Evolutionary conservation across 2,888 invertebrate species (phyloP).

Genomic region (Rutpela maculata): DNA sequence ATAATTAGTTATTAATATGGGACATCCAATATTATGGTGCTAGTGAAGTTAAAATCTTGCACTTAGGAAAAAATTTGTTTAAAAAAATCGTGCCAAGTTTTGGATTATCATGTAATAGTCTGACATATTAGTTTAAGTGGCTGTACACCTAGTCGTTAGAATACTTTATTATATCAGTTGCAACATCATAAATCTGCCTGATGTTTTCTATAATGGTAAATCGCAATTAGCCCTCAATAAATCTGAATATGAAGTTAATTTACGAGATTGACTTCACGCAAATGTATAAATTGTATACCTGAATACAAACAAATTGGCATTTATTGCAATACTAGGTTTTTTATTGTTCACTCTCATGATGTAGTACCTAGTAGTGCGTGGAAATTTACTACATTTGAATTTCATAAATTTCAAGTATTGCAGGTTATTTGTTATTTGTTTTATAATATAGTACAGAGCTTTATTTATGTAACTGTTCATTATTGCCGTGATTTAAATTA

Average conservation of each 20-base stretch:
- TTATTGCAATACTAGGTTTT: conserved; percentile 30
- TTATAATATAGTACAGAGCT: conserved; percentile 23
- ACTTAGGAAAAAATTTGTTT: no score
- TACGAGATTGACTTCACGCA: conserved; percentile 45
- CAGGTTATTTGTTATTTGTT: conserved; percentile 51
- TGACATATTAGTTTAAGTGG: background rate
- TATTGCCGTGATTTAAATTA: conserved; percentile 13
- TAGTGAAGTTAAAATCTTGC: no score
- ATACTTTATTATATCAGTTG: background rate
- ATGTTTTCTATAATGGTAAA: conserved; percentile 40
- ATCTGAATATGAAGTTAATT: conserved; percentile 42
- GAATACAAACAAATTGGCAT: conserved; percentile 37
- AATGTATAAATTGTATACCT: conserved; percentile 41
- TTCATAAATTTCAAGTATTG: conserved; percentile 31
- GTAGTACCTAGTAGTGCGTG: conserved; percentile 10
- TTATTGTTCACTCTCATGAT: conserved; percentile 28
- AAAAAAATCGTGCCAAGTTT: no score
- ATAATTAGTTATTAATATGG: no score
- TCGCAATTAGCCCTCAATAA: conserved; percentile 43
- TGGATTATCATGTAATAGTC: background rate
- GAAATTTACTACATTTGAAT: conserved; percentile 16
- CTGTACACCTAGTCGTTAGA: background rate
- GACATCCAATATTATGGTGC: no score
- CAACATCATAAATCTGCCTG: conserved; percentile 41
- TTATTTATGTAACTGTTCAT: conserved; percentile 10